Percentiles rank a stretch among this genome's conserved stretches.
Evolutionary conservation across 2,113 vertebrate genomes (phyloP).

Genomic region (Argyrosomus japonicus): DNA sequence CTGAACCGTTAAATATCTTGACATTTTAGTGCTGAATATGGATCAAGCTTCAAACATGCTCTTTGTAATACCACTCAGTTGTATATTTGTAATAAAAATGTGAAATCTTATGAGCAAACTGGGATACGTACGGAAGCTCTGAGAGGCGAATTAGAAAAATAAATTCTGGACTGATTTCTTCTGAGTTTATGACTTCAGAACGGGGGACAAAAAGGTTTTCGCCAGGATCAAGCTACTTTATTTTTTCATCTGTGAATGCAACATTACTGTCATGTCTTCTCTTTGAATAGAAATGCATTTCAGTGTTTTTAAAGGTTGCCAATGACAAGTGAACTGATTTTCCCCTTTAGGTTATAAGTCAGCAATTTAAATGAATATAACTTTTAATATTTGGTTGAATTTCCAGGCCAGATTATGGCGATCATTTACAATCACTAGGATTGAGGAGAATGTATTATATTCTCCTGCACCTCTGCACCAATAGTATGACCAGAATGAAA

Average conservation of each 20-base stretch:
- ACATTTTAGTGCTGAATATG: background rate
- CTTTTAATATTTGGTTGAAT: background rate
- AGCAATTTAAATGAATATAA: background rate
- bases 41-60: background rate
- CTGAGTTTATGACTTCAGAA: no score
- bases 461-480: background rate
- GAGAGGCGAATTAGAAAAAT: no score
- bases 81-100: background rate
- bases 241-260: no score
- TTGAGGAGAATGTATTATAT: background rate
- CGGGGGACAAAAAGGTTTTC: no score
- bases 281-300: no score
- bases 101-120: background rate
- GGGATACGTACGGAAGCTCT: background rate
- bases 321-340: background rate
- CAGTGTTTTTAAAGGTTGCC: background rate
- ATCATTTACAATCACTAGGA: background rate
- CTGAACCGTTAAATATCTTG: background rate
- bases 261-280: no score
- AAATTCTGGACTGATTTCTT: no score
- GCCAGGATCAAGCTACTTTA: no score
- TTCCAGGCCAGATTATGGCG: background rate
- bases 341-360: background rate
- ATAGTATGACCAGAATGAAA: background rate
- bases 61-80: no score